Conservation (phyloP, 2,797 vertebrate species). For the Sebastes kiyomatsui region DNA sequence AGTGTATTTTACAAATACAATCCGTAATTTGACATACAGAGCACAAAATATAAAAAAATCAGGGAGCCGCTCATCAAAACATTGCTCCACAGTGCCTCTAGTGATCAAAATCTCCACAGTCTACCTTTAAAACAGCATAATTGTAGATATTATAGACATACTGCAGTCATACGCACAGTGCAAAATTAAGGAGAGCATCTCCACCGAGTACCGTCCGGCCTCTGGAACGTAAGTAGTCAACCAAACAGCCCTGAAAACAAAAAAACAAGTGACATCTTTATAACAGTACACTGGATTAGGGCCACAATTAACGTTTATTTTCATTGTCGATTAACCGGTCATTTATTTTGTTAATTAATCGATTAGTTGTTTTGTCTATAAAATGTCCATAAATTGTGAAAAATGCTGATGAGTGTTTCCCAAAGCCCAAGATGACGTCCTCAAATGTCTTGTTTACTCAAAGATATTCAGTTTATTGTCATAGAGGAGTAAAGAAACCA, state of each 20-base stretch:
- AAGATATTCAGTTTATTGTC: no score
- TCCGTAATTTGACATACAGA: background rate
- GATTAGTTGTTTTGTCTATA: no score
- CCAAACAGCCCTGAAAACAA: slow-evolving; percentile 90
- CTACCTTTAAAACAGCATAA: background rate
- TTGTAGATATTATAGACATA: background rate
- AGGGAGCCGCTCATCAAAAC: background rate
- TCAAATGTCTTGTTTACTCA: no score
- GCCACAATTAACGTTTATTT: no score
- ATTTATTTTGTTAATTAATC: no score
- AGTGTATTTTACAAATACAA: background rate
- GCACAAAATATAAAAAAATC: background rate
- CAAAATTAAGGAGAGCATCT: slow-evolving; percentile 93
- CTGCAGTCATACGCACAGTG: slow-evolving; percentile 85
- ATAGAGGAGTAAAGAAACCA: no score
- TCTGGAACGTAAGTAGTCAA: slow-evolving; percentile 95
- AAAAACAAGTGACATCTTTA: background rate
- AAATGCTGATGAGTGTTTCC: no score
- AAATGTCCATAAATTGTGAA: no score
- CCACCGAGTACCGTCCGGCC: slow-evolving; percentile 92
- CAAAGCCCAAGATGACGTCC: no score
- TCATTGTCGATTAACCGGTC: no score
- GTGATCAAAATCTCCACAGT: background rate
- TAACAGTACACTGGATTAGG: background rate
- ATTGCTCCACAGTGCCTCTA: no score